A percentile compares a stretch with the other conserved stretches of the same genome.
phyloP scores from a whole-genome alignment of 2,113 vertebrate species.

The Suricata suricatta region DNA sequence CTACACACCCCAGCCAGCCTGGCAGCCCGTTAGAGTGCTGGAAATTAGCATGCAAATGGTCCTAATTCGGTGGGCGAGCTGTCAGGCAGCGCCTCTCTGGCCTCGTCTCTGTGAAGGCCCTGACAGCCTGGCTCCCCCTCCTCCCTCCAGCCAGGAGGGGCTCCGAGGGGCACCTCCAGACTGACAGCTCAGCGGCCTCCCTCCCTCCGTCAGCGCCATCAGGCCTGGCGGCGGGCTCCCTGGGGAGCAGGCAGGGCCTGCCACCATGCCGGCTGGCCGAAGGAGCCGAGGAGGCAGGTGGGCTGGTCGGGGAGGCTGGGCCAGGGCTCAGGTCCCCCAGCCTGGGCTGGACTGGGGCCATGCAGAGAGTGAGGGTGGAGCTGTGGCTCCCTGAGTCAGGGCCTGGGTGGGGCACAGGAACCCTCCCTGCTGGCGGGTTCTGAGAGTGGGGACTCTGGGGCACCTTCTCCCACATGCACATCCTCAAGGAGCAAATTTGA shows the following conservation, averaged over 20 bases:
- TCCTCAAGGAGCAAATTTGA: not conserved
- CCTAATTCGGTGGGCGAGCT: slow-evolving; percentile 89
- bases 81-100: slow-evolving; percentile 86
- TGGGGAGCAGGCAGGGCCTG: slow-evolving; percentile 71
- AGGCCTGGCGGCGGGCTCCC: slow-evolving; percentile 76
- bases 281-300: not conserved
- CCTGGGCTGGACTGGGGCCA: not conserved
- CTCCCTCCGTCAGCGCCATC: slow-evolving; percentile 77
- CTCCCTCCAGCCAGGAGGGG: slow-evolving; percentile 84
- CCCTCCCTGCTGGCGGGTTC: not conserved
- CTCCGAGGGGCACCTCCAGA: slow-evolving; percentile 87
- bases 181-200: slow-evolving; percentile 86
- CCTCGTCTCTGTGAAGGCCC: slow-evolving; percentile 87
- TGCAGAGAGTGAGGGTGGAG: not conserved
- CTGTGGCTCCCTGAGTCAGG: not conserved
- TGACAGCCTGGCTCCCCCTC: slow-evolving; percentile 88
- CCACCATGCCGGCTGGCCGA: slow-evolving; percentile 58
- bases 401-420: not conserved
- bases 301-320: slow-evolving; percentile 12
- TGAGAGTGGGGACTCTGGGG: not conserved
- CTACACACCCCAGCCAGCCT: slow-evolving; percentile 80
- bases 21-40: slow-evolving; percentile 86
- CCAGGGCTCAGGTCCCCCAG: not conserved
- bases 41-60: slow-evolving; percentile 93
- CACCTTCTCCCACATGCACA: not conserved